Percentiles rank a stretch among this genome's conserved stretches.
Evolutionary conservation across 2,888 invertebrate species (phyloP).

Genomic region (Torymus texanus): DNA sequence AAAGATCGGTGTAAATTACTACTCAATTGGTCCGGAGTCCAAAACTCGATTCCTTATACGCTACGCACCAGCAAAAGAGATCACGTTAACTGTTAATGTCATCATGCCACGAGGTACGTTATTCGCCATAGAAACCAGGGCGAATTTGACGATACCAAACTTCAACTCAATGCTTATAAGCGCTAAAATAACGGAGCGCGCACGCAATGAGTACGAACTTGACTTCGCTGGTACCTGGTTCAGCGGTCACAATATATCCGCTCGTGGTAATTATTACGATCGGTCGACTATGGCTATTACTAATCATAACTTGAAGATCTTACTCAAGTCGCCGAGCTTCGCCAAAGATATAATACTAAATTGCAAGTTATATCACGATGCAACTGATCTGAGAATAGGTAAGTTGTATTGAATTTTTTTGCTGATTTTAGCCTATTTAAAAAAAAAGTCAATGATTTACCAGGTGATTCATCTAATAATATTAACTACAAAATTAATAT

Average conservation of each 20-base stretch:
- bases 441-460: not conserved
- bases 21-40: constrained; percentile 77
- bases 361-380: constrained; percentile 82
- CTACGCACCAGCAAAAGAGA: constrained; percentile 80
- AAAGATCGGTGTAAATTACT: constrained; percentile 78
- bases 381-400: constrained; percentile 80
- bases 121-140: constrained; percentile 82
- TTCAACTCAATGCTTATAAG: constrained; percentile 83
- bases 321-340: constrained; percentile 85
- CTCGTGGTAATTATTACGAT: constrained; percentile 85
- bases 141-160: constrained; percentile 85
- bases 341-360: constrained; percentile 80
- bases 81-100: constrained; percentile 78
- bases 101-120: constrained; percentile 82
- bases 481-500: no score
- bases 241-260: constrained; percentile 83
- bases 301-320: constrained; percentile 82
- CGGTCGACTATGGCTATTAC: constrained; percentile 81
- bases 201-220: constrained; percentile 82
- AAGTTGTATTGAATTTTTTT: not conserved
- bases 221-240: constrained; percentile 87
- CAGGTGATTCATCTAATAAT: no score
- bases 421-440: not conserved
- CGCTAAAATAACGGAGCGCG: constrained; percentile 82
- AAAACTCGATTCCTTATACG: constrained; percentile 77